Percentiles rank a stretch among this genome's conserved stretches.
Conservation (phyloP, 2,888 invertebrate species). For the Cinara cedri region DNA sequence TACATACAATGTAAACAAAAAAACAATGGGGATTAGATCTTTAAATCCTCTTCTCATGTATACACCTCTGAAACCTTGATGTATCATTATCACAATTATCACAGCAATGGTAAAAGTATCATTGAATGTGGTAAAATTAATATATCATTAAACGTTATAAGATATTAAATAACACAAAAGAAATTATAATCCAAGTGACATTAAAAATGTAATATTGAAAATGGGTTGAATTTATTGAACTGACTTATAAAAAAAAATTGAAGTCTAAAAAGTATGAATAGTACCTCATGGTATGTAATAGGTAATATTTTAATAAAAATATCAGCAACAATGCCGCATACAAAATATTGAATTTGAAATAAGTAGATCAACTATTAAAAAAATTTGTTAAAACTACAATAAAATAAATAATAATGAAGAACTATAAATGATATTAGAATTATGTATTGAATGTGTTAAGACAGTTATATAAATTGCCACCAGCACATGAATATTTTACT, state of each 20-base stretch:
- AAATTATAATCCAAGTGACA: background rate
- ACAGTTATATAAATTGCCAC: constrained; percentile 45
- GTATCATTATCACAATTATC: constrained; percentile 40
- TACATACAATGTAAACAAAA: no score
- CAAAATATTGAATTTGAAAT: constrained; percentile 27
- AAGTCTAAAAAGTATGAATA: background rate
- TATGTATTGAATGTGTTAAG: constrained; percentile 44
- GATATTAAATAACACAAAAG: background rate
- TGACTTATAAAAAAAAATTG: constrained; percentile 6
- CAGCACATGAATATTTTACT: constrained; percentile 52
- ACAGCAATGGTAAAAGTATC: constrained; percentile 41
- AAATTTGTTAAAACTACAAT: constrained; percentile 51
- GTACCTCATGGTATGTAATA: constrained; percentile 23
- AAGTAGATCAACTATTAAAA: constrained; percentile 48
- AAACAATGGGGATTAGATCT: no score
- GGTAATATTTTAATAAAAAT: background rate
- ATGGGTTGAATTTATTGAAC: background rate
- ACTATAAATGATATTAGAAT: constrained; percentile 49
- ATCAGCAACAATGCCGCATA: constrained; percentile 29
- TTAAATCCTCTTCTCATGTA: no score
- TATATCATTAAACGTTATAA: background rate
- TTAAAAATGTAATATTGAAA: background rate
- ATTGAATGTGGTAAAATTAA: constrained; percentile 18
- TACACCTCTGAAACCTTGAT: constrained; percentile 4
- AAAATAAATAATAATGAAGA: constrained; percentile 55